phyloP scores from a whole-genome alignment of 2,888 invertebrate genomes.

The Phengaris arion region DNA sequence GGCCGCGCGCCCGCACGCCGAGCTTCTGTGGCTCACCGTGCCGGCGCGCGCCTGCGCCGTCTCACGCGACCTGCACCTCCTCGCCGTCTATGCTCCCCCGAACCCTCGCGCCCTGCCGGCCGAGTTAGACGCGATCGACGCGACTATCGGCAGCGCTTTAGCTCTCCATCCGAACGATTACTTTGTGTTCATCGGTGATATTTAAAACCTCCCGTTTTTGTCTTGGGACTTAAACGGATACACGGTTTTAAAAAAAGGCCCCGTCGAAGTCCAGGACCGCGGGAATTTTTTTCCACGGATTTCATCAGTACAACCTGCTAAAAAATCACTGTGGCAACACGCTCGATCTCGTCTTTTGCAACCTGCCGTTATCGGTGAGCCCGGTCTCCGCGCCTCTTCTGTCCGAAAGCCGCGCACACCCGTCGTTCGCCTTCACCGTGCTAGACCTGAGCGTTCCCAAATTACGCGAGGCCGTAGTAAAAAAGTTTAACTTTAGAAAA shows the following conservation, averaged over 20 bases:
- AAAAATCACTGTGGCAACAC: conserved; percentile 17
- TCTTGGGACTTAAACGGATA: not conserved
- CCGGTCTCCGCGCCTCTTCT: not conserved
- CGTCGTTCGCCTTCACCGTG: not conserved
- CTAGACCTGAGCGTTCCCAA: not conserved
- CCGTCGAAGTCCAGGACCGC: not conserved
- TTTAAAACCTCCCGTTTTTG: not conserved
- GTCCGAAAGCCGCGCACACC: not conserved
- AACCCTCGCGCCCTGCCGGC: not conserved
- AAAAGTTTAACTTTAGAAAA: conserved; percentile 11
- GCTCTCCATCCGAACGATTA: conserved; percentile 7
- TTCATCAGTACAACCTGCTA: not conserved
- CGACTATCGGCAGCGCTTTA: not conserved
- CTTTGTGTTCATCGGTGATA: not conserved
- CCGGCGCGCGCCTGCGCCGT: too few species aligned
- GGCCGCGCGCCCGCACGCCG: not conserved
- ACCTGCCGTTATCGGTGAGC: not conserved
- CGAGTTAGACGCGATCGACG: not conserved
- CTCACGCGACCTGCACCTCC: too few species aligned
- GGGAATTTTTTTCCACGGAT: conserved; percentile 3
- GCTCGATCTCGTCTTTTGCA: conserved; percentile 5
- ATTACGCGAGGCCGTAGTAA: not conserved
- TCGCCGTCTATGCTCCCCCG: too few species aligned
- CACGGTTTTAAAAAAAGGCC: not conserved
- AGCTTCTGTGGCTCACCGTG: not conserved